Percentiles rank a stretch among this genome's conserved stretches.
Conservation (phyloP, 1,140 invertebrate species). For the Patella vulgata region DNA sequence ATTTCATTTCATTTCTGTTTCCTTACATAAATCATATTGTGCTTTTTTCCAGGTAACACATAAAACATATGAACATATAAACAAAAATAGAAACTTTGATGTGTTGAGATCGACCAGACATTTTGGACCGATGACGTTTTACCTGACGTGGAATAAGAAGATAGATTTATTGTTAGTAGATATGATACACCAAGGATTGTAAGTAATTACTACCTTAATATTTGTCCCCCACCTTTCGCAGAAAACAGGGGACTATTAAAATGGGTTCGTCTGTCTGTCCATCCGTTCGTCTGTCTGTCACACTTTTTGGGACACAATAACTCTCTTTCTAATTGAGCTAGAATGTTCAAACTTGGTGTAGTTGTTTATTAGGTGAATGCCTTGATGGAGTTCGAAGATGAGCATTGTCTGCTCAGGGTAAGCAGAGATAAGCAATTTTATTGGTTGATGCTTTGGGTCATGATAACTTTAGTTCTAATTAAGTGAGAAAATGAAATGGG, state of each 20-base stretch:
- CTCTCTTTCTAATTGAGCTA: neutral
- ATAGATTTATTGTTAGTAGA: conserved; percentile 84
- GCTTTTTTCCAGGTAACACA: conserved; percentile 71
- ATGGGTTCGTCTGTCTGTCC: neutral
- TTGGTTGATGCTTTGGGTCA: too few species aligned
- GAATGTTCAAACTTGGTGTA: neutral
- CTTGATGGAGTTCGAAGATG: too few species aligned
- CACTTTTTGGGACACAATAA: neutral
- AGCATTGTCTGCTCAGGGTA: too few species aligned
- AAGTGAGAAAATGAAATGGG: too few species aligned
- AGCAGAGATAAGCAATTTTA: too few species aligned
- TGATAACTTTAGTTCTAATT: too few species aligned
- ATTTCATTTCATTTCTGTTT: too few species aligned
- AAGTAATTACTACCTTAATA: conserved; percentile 31
- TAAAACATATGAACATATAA: conserved; percentile 81
- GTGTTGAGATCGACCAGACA: conserved; percentile 88
- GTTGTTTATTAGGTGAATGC: too few species aligned
- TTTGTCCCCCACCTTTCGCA: neutral
- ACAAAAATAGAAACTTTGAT: conserved; percentile 77
- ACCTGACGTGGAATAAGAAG: conserved; percentile 82
- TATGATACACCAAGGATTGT: conserved; percentile 64
- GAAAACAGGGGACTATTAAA: too few species aligned
- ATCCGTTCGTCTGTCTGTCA: neutral
- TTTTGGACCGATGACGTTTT: conserved; percentile 90
- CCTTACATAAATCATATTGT: too few species aligned